Base-by-base conservation (phyloP, 2,888 invertebrate species). In the Diploptera punctata region DNA sequence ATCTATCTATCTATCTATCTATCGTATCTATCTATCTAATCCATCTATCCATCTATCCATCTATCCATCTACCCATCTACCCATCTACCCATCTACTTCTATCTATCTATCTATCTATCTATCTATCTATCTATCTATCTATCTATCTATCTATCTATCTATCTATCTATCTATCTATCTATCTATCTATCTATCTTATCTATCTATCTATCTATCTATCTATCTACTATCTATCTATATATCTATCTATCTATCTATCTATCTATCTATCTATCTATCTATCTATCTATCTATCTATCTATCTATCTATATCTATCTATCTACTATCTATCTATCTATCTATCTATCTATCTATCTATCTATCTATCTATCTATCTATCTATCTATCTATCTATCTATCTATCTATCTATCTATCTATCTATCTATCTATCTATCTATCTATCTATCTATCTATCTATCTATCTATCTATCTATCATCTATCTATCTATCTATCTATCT, bases 71-170 rank as follows among this genome's bases (percentile, higher is more conserved):
- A n/a, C n/a, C n/a, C n/a, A n/a, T n/a, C n/a, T n/a, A n/a, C n/a
- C n/a, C n/a, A n/a, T n/a, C n/a, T n/a, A n/a, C n/a, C n/a, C n/a
- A n/a, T n/a, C n/a, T n/a, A n/a, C n/a, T n/a, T n/a, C n/a, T n/a
- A n/a, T n/a, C n/a, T n/a, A n/a, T n/a, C n/a, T n/a, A n/a, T n/a
- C 52, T 52, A 52, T 52, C 52, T 52, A 52, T 52, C 52, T 52
- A 52, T 52, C 52, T 52, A 52, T 52, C 52, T 52, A 52, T 52
- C 52, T 52, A 52, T 52, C 52, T 52, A 52, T 52, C 52, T 52
- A 52, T 52, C 52, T 52, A 52, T 52, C 52, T 52, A 52, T 52
- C 52, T 52, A 52, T 52, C 52, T 52, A 52, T 52, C 52, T 52
- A 52, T 52, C 52, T 52, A 52, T 52, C 52, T 52, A 52, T 52